Evolutionary conservation across 2,888 invertebrate species (phyloP), one percentile per base, ranked within the genome.

Genomic region (Argyra leucocephala): DNA sequence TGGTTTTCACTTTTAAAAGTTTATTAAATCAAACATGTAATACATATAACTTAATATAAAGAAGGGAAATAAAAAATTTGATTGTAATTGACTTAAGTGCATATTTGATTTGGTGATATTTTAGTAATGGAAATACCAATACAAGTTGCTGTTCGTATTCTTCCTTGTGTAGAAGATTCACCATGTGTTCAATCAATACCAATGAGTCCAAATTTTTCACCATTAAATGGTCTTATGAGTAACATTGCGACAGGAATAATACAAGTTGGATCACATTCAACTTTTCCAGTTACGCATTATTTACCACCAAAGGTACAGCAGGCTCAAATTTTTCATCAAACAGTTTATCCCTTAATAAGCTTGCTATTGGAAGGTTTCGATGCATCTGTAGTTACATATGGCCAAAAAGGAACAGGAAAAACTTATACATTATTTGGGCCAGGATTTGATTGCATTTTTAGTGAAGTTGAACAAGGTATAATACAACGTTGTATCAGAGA

Each of bases 341-440:
- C 86, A 62, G 84, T 87, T 72, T 83, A 85, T 72, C 87, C 88
- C 3, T 81, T 88, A 73, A 83, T 88, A 23, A 85, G 84, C 71
- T 83, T 85, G 70, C 84, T 88, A 70, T 76, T 88, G 63, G 88
- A 88, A 78, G 89, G 89, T 22, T 88, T 88, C 74, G 88, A 89
- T 79, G 86, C 88, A n/a, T 88, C 88, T 1, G 83, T 88, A 58
- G 86, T 88, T 12, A 84, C 86, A 26, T 84, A 87, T 73, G 88
- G 88, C 0, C 87, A 89, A 74, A 79, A 81, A 12, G 82, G 81
- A 48, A 85, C 86, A 63, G 90, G 90, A 21, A 90, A 90, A 79
- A 87, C 86, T 2, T 89, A 88, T 73, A 88, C 89, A 1, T 77
- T 90, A 37, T 84, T 87, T 78, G 90, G 89, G 0, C 85, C 87